Conservation (phyloP, 2,888 invertebrate genomes). For the Drosophila niveifrons region DNA sequence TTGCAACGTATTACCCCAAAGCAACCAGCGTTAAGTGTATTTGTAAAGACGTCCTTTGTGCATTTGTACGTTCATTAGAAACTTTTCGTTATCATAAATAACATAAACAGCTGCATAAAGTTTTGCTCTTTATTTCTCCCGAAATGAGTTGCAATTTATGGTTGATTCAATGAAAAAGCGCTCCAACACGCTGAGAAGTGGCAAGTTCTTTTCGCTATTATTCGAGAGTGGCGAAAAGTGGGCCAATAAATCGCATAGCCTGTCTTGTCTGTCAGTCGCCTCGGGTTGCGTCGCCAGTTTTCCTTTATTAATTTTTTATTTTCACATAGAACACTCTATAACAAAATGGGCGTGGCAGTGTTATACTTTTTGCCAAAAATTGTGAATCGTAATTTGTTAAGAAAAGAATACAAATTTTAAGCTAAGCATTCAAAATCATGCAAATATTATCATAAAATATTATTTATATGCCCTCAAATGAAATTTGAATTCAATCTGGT, state of each 20-base stretch:
- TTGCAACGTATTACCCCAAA: neutral
- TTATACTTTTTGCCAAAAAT: conserved; percentile 53
- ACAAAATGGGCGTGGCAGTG: conserved; percentile 57
- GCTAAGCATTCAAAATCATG: conserved; percentile 43
- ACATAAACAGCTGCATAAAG: conserved; percentile 36
- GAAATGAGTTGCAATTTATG: conserved; percentile 58
- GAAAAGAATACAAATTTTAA: neutral
- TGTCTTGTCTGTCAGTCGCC: conserved; percentile 40
- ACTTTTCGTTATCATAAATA: conserved; percentile 50
- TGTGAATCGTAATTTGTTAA: neutral
- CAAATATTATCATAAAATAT: conserved; percentile 33
- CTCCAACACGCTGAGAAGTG: conserved; percentile 33
- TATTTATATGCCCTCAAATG: no score
- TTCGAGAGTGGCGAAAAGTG: conserved; percentile 26
- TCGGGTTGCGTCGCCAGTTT: conserved; percentile 37
- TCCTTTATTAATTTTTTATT: conserved; percentile 75
- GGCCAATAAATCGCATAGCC: conserved; percentile 49
- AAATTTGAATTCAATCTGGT: no score
- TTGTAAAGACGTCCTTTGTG: neutral
- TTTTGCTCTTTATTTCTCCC: conserved; percentile 21
- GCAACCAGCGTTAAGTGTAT: neutral
- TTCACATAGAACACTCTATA: conserved; percentile 59
- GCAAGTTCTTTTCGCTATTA: conserved; percentile 45
- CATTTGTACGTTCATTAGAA: conserved; percentile 17
- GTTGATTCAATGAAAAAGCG: conserved; percentile 49